These are phyloP conservation scores for Oscheius sp. DNA, from an alignment of 2,888 invertebrate species.

Conservation along the genomic window DNA sequence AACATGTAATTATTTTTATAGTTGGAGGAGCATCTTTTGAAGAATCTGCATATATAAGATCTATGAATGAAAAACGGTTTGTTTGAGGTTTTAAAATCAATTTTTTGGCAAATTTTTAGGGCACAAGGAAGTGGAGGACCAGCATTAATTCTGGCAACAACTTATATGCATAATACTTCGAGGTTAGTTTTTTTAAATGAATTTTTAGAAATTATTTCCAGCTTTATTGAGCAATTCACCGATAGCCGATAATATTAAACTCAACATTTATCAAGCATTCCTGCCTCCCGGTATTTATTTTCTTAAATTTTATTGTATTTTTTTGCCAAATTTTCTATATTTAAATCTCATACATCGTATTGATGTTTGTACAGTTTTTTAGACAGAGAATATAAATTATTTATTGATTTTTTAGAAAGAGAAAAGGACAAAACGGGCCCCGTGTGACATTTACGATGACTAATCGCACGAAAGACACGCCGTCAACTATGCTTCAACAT, in stretches of 20 bases:
- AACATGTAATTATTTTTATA: constrained; percentile 94
- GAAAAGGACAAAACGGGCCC: no score
- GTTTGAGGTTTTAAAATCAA: background rate
- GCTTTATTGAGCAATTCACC: constrained; percentile 29
- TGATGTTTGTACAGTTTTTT: constrained; percentile 27
- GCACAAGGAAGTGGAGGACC: constrained; percentile 39
- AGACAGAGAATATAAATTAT: constrained; percentile 9
- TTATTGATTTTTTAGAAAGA: background rate
- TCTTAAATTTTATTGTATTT: background rate
- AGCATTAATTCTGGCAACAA: constrained; percentile 27
- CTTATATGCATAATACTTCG: constrained; percentile 34
- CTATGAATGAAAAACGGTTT: constrained; percentile 46
- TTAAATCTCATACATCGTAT: background rate
- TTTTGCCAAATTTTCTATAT: constrained; percentile 19
- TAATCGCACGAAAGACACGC: no score
- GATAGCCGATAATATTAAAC: constrained; percentile 2
- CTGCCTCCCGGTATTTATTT: background rate
- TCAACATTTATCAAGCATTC: background rate
- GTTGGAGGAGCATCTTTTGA: constrained; percentile 90
- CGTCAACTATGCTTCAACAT: no score
- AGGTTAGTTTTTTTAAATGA: constrained; percentile 5
- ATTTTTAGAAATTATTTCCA: background rate
- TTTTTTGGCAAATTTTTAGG: constrained; percentile 15
- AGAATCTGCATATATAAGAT: constrained; percentile 53
- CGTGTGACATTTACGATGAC: no score